Evolutionary conservation across 2,888 invertebrate species (phyloP).

Genomic region (Leucophenga montana): DNA sequence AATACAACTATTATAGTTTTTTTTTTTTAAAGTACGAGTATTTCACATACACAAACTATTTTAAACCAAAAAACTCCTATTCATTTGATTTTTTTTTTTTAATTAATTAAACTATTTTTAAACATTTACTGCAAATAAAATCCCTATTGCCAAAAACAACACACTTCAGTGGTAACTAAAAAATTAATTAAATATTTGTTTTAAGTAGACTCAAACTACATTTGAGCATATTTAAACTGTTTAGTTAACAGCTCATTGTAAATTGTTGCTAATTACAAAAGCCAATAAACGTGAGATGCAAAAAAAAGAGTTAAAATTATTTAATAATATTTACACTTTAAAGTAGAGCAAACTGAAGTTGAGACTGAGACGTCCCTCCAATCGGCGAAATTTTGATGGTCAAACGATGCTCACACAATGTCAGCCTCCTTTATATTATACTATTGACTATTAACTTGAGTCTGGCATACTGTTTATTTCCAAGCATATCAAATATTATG

Average conservation of each 20-base stretch:
- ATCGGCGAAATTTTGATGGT: constrained; percentile 47
- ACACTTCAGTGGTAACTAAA: neutral
- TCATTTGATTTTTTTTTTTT: neutral
- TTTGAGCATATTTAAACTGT: too few relatives aligned
- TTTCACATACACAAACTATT: too few relatives aligned
- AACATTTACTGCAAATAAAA: neutral
- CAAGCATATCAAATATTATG: too few relatives aligned
- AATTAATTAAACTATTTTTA: neutral
- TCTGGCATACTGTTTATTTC: too few relatives aligned
- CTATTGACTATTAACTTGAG: too few relatives aligned
- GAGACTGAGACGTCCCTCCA: constrained; percentile 33
- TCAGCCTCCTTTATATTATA: constrained; percentile 3
- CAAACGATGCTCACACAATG: constrained; percentile 35
- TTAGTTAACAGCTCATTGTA: constrained; percentile 28
- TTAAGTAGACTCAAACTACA: too few relatives aligned
- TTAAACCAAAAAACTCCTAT: constrained; percentile 39
- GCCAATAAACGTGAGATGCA: constrained; percentile 6
- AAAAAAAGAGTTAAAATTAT: constrained; percentile 34
- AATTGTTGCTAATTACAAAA: constrained; percentile 43
- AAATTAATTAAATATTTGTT: too few relatives aligned
- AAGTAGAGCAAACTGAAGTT: constrained; percentile 41
- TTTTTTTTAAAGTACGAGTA: too few relatives aligned
- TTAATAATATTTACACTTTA: constrained; percentile 11
- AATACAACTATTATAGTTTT: too few relatives aligned
- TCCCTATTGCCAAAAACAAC: constrained; percentile 1